phyloP scores from a whole-genome alignment of 2,113 vertebrate species.

The Tonatia bakeri region DNA sequence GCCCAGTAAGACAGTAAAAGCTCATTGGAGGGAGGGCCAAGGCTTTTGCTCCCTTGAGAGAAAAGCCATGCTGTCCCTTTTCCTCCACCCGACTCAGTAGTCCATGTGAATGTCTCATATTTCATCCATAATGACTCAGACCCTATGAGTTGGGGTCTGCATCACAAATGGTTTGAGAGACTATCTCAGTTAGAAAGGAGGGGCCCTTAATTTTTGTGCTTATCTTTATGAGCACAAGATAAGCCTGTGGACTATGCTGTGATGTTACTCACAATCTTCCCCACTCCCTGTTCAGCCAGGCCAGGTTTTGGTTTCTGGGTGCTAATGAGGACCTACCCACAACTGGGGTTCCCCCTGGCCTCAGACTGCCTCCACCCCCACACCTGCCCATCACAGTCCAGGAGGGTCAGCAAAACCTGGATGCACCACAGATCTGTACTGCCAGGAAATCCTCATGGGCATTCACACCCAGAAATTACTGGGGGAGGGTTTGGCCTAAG shows the following conservation, averaged over 20 bases:
- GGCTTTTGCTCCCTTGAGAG: too few relatives aligned
- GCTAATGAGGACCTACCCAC: too few relatives aligned
- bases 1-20: too few relatives aligned
- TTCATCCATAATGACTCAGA: too few relatives aligned
- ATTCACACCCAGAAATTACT: neutral
- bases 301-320: neutral
- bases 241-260: neutral
- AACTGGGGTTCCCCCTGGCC: too few relatives aligned
- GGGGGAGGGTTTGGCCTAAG: neutral
- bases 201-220: neutral
- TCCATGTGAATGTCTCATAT: too few relatives aligned
- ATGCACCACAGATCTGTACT: neutral
- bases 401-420: too few relatives aligned
- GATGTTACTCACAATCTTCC: neutral
- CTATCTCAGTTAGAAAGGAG: neutral
- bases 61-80: too few relatives aligned
- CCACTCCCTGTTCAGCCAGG: neutral
- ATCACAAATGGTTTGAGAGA: neutral
- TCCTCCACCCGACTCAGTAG: too few relatives aligned
- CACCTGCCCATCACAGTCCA: too few relatives aligned
- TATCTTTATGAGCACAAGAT: neutral
- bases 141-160: too few relatives aligned
- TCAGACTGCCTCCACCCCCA: neutral
- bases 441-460: neutral
- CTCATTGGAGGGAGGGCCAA: too few relatives aligned